These are phyloP conservation scores for Chaetura pelagica DNA, from an alignment of 2,113 vertebrate species.

Conservation along the genomic window DNA sequence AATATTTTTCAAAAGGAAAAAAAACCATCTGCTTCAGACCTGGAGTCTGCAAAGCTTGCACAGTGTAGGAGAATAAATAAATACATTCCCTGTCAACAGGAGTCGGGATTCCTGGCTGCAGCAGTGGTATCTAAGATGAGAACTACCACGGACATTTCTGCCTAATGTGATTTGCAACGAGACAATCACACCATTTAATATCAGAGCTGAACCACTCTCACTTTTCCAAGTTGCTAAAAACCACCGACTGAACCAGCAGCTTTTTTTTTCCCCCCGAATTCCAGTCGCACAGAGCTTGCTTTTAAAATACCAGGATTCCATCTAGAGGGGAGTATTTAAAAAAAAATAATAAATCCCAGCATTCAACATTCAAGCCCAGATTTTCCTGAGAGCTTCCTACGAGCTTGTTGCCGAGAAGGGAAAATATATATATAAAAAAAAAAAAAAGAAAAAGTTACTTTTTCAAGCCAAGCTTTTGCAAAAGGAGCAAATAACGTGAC, in stretches of 20 bases:
- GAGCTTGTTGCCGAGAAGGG: neutral
- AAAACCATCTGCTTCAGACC: neutral
- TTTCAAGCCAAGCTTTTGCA: neutral
- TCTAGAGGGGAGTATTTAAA: neutral
- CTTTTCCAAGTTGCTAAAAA: neutral
- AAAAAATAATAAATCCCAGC: neutral
- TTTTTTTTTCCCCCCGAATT: neutral
- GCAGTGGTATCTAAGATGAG: neutral
- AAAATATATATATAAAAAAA: too few species aligned
- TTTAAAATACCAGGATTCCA: neutral
- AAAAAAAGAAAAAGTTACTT: neutral
- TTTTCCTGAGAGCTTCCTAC: neutral
- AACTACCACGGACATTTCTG: neutral
- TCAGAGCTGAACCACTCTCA: neutral
- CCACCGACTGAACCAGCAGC: neutral
- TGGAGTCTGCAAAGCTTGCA: neutral
- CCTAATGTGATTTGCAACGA: neutral
- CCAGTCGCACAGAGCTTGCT: neutral
- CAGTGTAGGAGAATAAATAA: neutral
- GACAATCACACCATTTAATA: neutral
- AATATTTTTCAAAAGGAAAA: neutral
- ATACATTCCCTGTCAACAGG: neutral
- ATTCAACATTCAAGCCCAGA: neutral
- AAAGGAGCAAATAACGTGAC: neutral
- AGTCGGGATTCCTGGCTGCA: neutral